phyloP scores from a whole-genome alignment of 1,140 invertebrate species.

The Lepidotrigona ventralis region DNA sequence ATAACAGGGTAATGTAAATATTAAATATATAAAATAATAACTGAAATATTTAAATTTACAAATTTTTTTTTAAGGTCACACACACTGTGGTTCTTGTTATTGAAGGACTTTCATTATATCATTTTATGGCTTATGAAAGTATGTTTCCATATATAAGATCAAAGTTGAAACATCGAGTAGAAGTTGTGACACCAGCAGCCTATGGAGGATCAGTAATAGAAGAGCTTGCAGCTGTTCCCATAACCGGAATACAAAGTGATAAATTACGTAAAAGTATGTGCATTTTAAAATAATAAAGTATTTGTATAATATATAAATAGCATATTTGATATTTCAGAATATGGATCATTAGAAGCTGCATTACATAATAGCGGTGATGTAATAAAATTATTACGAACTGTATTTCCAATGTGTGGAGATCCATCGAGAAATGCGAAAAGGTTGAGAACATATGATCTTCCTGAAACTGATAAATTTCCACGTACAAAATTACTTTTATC shows the following conservation, averaged over 20 bases:
- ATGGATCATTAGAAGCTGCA: conserved; percentile 85
- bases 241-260: conserved; percentile 85
- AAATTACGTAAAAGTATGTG: conserved; percentile 81
- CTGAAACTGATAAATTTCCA: conserved; percentile 86
- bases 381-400: conserved; percentile 84
- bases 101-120: conserved; percentile 87
- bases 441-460: conserved; percentile 67
- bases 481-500: conserved; percentile 90
- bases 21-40: background rate
- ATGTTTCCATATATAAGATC: conserved; percentile 82
- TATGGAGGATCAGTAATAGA: conserved; percentile 87
- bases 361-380: conserved; percentile 84
- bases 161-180: conserved; percentile 84
- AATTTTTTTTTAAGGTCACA: conserved; percentile 66
- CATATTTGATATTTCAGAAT: conserved; percentile 73
- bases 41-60: background rate
- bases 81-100: conserved; percentile 88
- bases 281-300: background rate
- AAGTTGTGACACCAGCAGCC: conserved; percentile 86
- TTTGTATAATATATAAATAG: background rate
- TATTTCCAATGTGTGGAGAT: conserved; percentile 83
- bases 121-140: conserved; percentile 85
- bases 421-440: background rate
- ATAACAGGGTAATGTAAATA: conserved; percentile 80
- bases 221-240: conserved; percentile 88